Base-by-base conservation (phyloP, 2,113 vertebrate genomes). In the Hydrolagus affinis region DNA sequence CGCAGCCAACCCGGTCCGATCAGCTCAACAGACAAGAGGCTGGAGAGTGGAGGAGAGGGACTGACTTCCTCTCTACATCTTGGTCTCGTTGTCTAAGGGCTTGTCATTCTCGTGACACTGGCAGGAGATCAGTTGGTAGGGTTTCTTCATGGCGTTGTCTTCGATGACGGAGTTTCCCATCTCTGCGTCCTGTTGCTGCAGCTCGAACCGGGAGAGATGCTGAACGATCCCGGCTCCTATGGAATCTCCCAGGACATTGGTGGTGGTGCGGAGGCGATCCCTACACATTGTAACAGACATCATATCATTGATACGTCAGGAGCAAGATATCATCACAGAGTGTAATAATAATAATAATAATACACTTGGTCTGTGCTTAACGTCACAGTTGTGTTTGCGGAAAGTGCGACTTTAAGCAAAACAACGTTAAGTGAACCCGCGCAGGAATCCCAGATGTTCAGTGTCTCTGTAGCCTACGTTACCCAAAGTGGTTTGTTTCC, bases 191-290 rank as follows among this genome's bases (percentile, higher is more conserved):
- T 86, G 92, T 30, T 87, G 92, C 87, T 94, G 91, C 85, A 99
- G 89, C 88, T 99, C 98, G 0, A 97, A 95, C 21, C 95, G 92
- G 17, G 97, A 99, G 89, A 99, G 91, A 86, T 98, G 95, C 88
- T 97, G 96, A 8, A 99, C 94, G 17, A 99, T 98, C 9, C 97
- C 98, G 0, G 98, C 97, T 9, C 98, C 97, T 0, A 98, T 95
- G 3, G 98, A 98, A 88, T 99, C 98, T 87, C 98, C 98, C 14
- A 99, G 89, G 25, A 99, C 98, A 0, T 99, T 99, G 60, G 97
- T 99, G 78, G 92, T 94, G 85, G 98, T 99, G 57, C 98, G 95
- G 57, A 99, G 91, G 77, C 98, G 95, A 88, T 99, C 97, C 90
- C 97, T 99, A 30, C 8, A 83, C 12, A 80, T 44, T 44, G 44